Conservation (phyloP, 2,888 invertebrate genomes). For the Caenorhabditis zanzibari region DNA sequence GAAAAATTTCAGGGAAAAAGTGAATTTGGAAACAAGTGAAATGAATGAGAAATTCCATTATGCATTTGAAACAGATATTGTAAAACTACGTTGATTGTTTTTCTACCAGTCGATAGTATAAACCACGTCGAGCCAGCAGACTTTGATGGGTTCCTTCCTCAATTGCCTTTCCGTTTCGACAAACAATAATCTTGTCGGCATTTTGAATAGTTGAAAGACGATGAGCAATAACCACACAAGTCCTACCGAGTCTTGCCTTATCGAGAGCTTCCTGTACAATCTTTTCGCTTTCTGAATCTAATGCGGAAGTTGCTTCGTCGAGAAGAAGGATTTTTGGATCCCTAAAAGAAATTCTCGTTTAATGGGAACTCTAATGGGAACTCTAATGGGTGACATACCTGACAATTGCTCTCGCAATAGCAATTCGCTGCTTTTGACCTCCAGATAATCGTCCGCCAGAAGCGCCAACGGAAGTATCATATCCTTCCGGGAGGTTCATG, state of each 20-base stretch:
- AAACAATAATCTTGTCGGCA: conserved; percentile 87
- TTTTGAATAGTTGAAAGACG: conserved; percentile 89
- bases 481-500: conserved; percentile 82
- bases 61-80: conserved; percentile 26
- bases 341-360: conserved; percentile 34
- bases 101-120: conserved; percentile 74
- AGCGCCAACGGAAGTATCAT: conserved; percentile 74
- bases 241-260: conserved; percentile 88
- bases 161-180: conserved; percentile 76
- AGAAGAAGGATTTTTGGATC: conserved; percentile 76
- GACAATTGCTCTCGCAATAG: conserved; percentile 77
- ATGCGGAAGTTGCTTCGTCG: conserved; percentile 84
- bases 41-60: conserved; percentile 26
- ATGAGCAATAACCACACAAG: conserved; percentile 93
- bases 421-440: conserved; percentile 76
- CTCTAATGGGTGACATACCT: conserved; percentile 18
- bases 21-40: conserved; percentile 30
- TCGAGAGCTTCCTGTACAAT: conserved; percentile 92
- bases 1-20: conserved; percentile 15
- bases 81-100: conserved; percentile 57
- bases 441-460: conserved; percentile 73
- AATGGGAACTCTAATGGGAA: not conserved
- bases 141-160: conserved; percentile 79
- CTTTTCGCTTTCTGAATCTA: conserved; percentile 85
- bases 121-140: conserved; percentile 73